These are phyloP conservation scores for Microhierax caerulescens DNA, from an alignment of 2,797 vertebrate species.

Conservation along the genomic window DNA sequence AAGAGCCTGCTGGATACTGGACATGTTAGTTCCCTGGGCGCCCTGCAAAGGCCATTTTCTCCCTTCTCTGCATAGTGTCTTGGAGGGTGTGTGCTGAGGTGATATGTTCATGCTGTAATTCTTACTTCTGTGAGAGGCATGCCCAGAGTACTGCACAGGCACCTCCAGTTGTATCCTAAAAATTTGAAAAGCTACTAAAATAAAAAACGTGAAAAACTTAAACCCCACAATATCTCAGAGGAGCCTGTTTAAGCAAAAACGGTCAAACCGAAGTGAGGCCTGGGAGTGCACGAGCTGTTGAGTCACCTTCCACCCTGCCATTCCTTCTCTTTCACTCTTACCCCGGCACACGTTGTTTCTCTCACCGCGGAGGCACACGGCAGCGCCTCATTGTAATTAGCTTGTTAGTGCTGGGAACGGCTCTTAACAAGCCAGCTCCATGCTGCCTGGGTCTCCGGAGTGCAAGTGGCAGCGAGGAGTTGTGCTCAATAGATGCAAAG, in stretches of 20 bases:
- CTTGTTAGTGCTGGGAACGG: background rate
- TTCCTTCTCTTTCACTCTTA: background rate
- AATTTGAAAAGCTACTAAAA: background rate
- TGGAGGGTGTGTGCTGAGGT: accelerated
- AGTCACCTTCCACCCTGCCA: background rate
- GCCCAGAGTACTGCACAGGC: accelerated
- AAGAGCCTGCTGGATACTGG: background rate
- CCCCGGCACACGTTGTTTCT: slow-evolving; percentile 21
- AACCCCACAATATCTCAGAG: background rate
- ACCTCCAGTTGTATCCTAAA: background rate
- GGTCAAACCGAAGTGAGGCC: background rate
- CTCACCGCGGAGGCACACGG: background rate
- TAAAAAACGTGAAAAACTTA: background rate
- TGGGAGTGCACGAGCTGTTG: background rate
- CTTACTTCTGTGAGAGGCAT: background rate
- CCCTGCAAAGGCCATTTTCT: background rate
- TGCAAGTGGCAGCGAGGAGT: background rate
- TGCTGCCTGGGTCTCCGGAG: background rate
- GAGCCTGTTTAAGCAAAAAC: background rate
- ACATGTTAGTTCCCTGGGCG: accelerated
- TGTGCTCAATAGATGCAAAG: background rate
- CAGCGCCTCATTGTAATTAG: slow-evolving; percentile 20
- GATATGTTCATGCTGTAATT: background rate
- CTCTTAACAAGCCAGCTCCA: background rate
- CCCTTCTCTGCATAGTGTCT: background rate